A percentile compares a stretch with the other conserved stretches of the same genome.
Evolutionary conservation across 2,113 vertebrate genomes (phyloP).

Genomic region (Hyperoodon ampullatus): DNA sequence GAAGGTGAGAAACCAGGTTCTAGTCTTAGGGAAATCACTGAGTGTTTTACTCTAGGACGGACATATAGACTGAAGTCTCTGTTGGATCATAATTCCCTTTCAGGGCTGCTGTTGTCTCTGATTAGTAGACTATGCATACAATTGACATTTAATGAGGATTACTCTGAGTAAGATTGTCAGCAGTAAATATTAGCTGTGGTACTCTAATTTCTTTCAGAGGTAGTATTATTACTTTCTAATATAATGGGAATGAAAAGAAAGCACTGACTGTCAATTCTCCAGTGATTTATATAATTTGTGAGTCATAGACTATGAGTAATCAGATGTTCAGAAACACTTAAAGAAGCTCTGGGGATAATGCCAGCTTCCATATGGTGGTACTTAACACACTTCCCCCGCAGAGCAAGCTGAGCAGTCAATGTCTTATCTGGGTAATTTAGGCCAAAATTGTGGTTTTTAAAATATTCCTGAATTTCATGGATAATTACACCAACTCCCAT

Average conservation of each 20-base stretch:
- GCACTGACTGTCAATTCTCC: slow-evolving; percentile 44
- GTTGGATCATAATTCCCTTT: background rate
- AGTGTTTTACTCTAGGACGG: background rate
- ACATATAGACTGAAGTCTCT: background rate
- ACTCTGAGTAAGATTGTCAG: background rate
- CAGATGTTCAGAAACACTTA: slow-evolving; percentile 55
- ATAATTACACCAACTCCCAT: slow-evolving; percentile 62
- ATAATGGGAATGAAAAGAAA: slow-evolving; percentile 41
- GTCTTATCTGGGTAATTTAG: slow-evolving; percentile 59
- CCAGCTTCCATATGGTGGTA: background rate
- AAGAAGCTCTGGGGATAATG: background rate
- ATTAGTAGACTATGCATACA: background rate
- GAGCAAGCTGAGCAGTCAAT: slow-evolving; percentile 3
- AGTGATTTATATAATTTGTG: slow-evolving; percentile 63
- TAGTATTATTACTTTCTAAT: slow-evolving; percentile 50
- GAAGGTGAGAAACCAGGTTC: background rate
- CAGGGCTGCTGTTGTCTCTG: slow-evolving; percentile 14
- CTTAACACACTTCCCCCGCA: background rate
- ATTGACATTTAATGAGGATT: slow-evolving; percentile 54
- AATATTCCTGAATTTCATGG: slow-evolving; percentile 57
- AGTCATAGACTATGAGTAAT: slow-evolving; percentile 57
- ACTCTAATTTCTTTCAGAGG: slow-evolving; percentile 51
- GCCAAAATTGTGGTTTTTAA: slow-evolving; percentile 50
- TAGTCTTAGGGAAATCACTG: background rate
- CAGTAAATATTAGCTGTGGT: slow-evolving; percentile 26